A percentile compares a stretch with the other conserved stretches of the same genome.
These are phyloP conservation scores for Rousettus madagascariensis DNA, from an alignment of 2,797 vertebrate species.

Conservation along the genomic window DNA sequence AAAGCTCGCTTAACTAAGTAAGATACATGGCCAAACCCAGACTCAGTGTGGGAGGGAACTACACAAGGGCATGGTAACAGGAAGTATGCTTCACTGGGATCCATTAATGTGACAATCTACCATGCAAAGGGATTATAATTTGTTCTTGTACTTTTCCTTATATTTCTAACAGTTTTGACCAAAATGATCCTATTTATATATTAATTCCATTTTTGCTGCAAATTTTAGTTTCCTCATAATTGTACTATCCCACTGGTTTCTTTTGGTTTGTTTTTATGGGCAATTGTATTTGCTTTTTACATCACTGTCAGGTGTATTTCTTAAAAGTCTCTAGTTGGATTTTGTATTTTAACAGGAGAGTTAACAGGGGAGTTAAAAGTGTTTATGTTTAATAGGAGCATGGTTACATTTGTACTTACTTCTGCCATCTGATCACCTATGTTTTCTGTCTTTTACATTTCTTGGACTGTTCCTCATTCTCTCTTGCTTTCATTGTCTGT, in stretches of 20 bases:
- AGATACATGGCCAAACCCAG: neutral
- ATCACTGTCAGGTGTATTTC: neutral
- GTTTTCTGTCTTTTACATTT: neutral
- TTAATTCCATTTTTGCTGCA: neutral
- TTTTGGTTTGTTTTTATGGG: neutral
- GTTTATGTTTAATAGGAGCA: neutral
- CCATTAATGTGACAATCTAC: neutral
- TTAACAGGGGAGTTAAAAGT: neutral
- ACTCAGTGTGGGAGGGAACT: neutral
- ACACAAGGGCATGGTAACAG: fast-evolving
- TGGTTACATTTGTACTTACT: neutral
- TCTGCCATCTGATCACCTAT: neutral
- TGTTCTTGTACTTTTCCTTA: neutral
- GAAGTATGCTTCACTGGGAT: neutral
- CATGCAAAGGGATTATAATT: neutral
- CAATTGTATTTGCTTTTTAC: neutral
- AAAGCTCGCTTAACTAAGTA: neutral
- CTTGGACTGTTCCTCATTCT: neutral
- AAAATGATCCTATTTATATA: neutral
- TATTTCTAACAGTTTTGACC: constrained; percentile 1
- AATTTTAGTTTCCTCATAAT: neutral
- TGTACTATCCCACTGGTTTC: neutral
- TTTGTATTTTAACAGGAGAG: neutral
- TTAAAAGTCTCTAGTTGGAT: neutral
- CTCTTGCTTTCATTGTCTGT: neutral